Conservation (phyloP, 2,888 invertebrate species). For the Ophion costatus region DNA sequence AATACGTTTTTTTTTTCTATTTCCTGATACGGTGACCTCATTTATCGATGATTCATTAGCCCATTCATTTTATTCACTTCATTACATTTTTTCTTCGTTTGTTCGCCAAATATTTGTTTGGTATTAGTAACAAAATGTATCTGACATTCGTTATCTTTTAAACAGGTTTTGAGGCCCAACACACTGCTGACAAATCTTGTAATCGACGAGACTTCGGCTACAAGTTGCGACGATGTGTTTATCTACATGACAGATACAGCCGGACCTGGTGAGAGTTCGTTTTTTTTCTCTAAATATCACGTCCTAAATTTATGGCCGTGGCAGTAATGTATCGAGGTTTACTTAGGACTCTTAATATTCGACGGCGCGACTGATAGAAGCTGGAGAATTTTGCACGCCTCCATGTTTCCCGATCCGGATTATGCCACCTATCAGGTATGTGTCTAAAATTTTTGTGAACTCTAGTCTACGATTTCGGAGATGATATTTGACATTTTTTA, state of each 20-base stretch:
- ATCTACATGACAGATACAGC: slow-evolving; percentile 93
- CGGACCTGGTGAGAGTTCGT: slow-evolving; percentile 87
- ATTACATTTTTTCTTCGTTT: too few relatives aligned
- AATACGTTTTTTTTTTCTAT: too few relatives aligned
- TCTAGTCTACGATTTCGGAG: not conserved
- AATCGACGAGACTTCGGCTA: slow-evolving; percentile 89
- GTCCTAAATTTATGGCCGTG: not conserved
- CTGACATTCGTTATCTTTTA: not conserved
- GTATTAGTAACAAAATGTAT: too few relatives aligned
- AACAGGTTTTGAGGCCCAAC: slow-evolving; percentile 88
- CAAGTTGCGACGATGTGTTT: slow-evolving; percentile 90
- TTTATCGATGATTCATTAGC: too few relatives aligned
- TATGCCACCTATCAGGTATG: slow-evolving; percentile 87
- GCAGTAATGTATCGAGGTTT: not conserved
- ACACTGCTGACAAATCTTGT: slow-evolving; percentile 92
- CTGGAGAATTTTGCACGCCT: slow-evolving; percentile 92
- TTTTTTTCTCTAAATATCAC: slow-evolving; percentile 11
- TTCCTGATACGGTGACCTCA: too few relatives aligned
- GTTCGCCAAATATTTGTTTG: too few relatives aligned
- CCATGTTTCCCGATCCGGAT: slow-evolving; percentile 94
- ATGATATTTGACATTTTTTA: too few relatives aligned
- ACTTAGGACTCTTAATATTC: slow-evolving; percentile 85
- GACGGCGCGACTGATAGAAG: slow-evolving; percentile 91
- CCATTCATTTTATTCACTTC: too few relatives aligned
- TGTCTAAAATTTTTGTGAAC: not conserved